Percentiles rank a stretch among this genome's conserved stretches.
These are phyloP conservation scores for Glossophaga mutica DNA, from an alignment of 2,797 vertebrate genomes.

Conservation along the genomic window DNA sequence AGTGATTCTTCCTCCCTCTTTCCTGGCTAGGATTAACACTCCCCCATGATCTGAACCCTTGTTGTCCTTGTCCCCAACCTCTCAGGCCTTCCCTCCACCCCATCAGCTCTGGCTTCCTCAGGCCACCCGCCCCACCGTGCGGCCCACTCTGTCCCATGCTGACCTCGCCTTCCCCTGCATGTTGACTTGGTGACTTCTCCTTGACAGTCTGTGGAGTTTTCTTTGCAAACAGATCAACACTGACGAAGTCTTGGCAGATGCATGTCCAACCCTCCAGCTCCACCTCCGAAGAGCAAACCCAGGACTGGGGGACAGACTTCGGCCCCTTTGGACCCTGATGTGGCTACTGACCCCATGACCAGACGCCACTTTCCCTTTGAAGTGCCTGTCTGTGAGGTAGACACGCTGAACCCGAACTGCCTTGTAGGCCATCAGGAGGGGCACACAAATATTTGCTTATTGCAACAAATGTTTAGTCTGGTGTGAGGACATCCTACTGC, in stretches of 20 bases:
- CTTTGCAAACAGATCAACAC: neutral
- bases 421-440: accelerated
- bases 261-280: neutral
- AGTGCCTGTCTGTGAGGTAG: neutral
- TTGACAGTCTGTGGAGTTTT: neutral
- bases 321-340: neutral
- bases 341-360: neutral
- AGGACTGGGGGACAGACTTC: neutral
- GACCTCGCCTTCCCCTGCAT: neutral
- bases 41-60: neutral
- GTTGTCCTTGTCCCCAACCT: neutral
- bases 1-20: too few relatives aligned
- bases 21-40: neutral
- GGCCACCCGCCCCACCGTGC: accelerated
- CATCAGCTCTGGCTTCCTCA: neutral
- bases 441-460: neutral
- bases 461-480: neutral
- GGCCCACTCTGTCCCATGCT: neutral
- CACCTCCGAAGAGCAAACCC: neutral
- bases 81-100: neutral
- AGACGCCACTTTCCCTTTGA: neutral
- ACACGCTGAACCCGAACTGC: neutral
- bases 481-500: neutral
- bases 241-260: neutral
- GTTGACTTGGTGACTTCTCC: neutral